phyloP scores from a whole-genome alignment of 2,797 vertebrate species.

The Alectoris magna region DNA sequence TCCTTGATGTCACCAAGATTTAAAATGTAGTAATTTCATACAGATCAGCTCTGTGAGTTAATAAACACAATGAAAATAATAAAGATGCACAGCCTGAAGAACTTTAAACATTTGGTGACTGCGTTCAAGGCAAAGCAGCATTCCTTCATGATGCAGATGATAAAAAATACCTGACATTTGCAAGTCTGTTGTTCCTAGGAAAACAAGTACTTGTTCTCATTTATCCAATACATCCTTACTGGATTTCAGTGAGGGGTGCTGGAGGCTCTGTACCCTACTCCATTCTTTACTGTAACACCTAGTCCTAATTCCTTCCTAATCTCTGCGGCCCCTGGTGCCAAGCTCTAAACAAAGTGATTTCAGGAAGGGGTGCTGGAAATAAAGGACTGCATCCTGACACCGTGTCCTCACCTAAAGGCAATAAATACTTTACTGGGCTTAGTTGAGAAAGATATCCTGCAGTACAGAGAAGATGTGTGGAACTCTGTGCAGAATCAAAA shows the following conservation, averaged over 20 bases:
- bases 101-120: neutral
- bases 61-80: neutral
- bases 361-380: neutral
- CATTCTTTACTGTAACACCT: too few species aligned
- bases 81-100: neutral
- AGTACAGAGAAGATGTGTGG: neutral
- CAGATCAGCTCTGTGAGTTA: neutral
- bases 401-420: neutral
- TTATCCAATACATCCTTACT: neutral
- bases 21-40: neutral
- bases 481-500: slow-evolving; percentile 11
- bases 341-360: neutral
- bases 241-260: neutral
- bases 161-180: neutral
- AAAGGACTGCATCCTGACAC: neutral
- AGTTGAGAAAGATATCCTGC: neutral
- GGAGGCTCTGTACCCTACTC: neutral
- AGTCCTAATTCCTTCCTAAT: too few species aligned
- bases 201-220: neutral
- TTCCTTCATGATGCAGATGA: neutral
- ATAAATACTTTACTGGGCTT: neutral
- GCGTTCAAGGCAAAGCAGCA: neutral
- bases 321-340: too few species aligned
- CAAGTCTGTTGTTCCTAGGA: neutral
- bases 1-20: neutral